phyloP scores from a whole-genome alignment of 2,888 invertebrate genomes.

The Chrysolina haemoptera region DNA sequence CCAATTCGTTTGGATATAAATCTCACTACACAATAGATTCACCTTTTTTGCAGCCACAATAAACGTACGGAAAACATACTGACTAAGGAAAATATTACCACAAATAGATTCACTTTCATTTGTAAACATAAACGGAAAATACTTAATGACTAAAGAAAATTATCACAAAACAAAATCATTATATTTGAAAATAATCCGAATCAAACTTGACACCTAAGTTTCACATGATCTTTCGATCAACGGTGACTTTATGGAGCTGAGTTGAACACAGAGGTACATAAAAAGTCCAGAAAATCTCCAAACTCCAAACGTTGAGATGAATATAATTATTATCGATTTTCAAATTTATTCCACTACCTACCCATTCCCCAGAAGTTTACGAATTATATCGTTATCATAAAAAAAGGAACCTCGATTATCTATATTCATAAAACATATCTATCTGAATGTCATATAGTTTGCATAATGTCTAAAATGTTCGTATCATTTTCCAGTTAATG shows the following conservation, averaged over 20 bases:
- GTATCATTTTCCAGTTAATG: too few species aligned
- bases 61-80: constrained; percentile 12
- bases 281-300: not conserved
- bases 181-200: constrained; percentile 21
- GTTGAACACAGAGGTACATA: not conserved
- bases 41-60: constrained; percentile 19
- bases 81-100: not conserved
- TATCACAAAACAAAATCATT: constrained; percentile 35
- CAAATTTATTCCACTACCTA: too few species aligned
- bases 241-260: not conserved
- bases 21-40: constrained; percentile 31
- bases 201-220: not conserved
- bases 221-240: not conserved
- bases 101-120: constrained; percentile 26
- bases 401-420: too few species aligned
- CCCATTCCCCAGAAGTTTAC: too few species aligned
- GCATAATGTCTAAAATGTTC: too few species aligned
- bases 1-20: constrained; percentile 27
- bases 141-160: constrained; percentile 28
- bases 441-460: too few species aligned
- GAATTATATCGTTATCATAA: too few species aligned
- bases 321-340: not conserved
- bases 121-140: constrained; percentile 19
- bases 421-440: too few species aligned
- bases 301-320: not conserved